Percentiles rank a stretch among this genome's conserved stretches.
phyloP scores from a whole-genome alignment of 2,888 invertebrate genomes.

The Rotaria sp. region DNA sequence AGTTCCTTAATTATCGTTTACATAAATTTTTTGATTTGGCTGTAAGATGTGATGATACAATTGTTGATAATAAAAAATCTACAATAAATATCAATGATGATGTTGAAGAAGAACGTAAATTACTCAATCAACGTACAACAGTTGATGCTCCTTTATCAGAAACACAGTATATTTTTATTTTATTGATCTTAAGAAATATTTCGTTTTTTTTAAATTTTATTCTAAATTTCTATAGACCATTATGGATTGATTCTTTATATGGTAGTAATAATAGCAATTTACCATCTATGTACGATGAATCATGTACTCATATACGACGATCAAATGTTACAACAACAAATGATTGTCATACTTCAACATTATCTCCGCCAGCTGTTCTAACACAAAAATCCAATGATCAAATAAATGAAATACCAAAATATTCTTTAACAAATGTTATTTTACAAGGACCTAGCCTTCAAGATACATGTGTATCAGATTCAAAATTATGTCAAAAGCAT shows the following conservation, averaged over 20 bases:
- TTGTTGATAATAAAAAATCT: constrained; percentile 39
- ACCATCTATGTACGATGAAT: neutral
- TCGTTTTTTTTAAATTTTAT: neutral
- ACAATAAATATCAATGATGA: neutral
- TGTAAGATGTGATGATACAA: constrained; percentile 60
- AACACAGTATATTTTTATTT: neutral
- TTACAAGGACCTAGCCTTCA: neutral
- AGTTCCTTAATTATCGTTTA: constrained; percentile 77
- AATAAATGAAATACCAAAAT: neutral
- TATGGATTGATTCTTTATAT: constrained; percentile 27
- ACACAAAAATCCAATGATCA: neutral
- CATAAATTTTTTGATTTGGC: constrained; percentile 88
- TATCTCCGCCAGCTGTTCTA: neutral
- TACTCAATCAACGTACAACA: neutral
- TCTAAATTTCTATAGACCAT: neutral
- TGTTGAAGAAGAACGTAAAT: neutral
- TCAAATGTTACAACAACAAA: neutral
- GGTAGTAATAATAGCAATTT: neutral
- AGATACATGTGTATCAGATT: constrained; percentile 27
- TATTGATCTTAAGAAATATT: no score
- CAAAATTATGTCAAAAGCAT: constrained; percentile 6
- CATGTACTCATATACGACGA: neutral
- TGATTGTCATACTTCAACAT: neutral
- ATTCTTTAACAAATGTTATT: neutral
- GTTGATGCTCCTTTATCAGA: neutral